Conservation (phyloP, 2,797 vertebrate species). For the Nothura maculosa region DNA sequence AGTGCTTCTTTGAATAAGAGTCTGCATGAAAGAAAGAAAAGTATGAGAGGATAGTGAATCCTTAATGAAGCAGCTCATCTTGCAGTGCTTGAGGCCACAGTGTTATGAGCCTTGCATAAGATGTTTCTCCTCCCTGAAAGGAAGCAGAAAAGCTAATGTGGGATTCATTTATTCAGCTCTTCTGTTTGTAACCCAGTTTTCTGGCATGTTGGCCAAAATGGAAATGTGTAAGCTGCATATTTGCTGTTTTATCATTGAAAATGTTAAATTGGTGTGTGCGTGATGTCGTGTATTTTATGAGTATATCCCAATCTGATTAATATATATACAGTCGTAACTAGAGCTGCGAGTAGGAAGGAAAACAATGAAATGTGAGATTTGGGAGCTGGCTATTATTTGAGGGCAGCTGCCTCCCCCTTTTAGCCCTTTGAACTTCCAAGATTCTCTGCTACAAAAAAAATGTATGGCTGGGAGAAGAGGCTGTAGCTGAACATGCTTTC, state of each 20-base stretch:
- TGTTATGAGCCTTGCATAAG: background rate
- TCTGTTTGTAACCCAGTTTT: background rate
- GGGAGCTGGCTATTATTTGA: background rate
- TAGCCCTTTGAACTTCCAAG: background rate
- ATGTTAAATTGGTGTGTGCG: background rate
- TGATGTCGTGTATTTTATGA: background rate
- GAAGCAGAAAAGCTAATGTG: background rate
- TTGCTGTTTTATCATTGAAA: background rate
- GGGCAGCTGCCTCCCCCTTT: background rate
- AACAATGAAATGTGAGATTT: background rate
- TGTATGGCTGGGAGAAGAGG: background rate
- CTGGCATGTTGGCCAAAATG: background rate
- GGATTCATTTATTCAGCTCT: background rate
- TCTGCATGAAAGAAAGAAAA: background rate
- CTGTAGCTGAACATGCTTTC: background rate
- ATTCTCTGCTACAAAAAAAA: background rate
- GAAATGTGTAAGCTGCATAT: background rate
- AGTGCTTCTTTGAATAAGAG: background rate
- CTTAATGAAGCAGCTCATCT: background rate
- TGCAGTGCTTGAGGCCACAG: background rate
- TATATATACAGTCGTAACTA: rapidly evolving
- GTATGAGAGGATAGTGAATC: background rate
- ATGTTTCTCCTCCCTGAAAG: background rate
- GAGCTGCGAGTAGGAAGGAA: background rate
- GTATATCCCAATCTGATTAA: background rate